Conservation (phyloP, 1,140 invertebrate species). For the Xylocopa sonorina region DNA sequence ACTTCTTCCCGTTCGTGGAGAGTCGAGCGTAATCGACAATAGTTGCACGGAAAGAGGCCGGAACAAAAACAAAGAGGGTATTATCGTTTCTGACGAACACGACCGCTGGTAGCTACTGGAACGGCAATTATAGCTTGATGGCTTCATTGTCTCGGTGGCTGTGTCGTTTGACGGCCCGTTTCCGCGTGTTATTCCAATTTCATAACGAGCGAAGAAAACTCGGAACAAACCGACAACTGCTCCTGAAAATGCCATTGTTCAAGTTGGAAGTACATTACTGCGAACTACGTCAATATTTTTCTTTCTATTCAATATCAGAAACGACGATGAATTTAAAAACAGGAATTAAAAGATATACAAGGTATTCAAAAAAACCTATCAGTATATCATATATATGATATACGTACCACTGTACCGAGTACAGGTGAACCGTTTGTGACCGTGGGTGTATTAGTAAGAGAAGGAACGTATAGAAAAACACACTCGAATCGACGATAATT, state of each 20-base stretch:
- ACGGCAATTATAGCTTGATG: constrained; percentile 48
- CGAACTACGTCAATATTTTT: too few species aligned
- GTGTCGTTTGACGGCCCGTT: neutral
- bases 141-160: constrained; percentile 45
- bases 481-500: neutral
- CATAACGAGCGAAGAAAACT: neutral
- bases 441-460: too few species aligned
- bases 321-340: too few species aligned
- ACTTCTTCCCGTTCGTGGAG: constrained; percentile 49
- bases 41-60: constrained; percentile 32
- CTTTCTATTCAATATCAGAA: too few species aligned
- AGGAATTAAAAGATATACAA: too few species aligned
- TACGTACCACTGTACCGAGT: too few species aligned
- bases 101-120: constrained; percentile 35
- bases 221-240: neutral
- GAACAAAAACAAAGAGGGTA: constrained; percentile 59
- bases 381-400: too few species aligned
- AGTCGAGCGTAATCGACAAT: constrained; percentile 54
- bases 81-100: constrained; percentile 46
- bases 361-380: too few species aligned
- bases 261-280: too few species aligned
- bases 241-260: neutral
- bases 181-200: constrained; percentile 6
- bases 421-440: too few species aligned
- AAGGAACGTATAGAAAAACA: too few species aligned